Evolutionary conservation across 2,797 vertebrate genomes (phyloP).

Genomic region (Artibeus jamaicensis): DNA sequence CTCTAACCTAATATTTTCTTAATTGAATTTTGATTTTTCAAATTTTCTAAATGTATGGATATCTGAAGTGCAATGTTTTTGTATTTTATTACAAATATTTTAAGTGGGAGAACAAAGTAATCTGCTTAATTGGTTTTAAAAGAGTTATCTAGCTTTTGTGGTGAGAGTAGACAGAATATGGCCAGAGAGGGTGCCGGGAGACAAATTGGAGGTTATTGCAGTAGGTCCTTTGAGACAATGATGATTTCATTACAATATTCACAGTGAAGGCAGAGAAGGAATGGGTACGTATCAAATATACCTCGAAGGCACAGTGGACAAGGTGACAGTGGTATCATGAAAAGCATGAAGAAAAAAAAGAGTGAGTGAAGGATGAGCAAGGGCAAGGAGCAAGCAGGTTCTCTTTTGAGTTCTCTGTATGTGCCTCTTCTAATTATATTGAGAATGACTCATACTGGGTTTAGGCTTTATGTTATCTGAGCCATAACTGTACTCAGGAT

Average conservation of each 20-base stretch:
- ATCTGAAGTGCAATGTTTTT: not conserved
- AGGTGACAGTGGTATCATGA: not conserved
- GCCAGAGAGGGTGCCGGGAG: not conserved
- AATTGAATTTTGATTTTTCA: conserved; percentile 8
- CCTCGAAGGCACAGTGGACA: not conserved
- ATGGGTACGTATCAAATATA: not conserved
- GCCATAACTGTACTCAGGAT: not conserved
- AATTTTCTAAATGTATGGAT: not conserved
- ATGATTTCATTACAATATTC: not conserved
- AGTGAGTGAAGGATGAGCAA: not conserved
- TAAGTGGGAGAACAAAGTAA: not conserved
- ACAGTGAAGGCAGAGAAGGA: not conserved
- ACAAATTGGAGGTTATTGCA: not conserved
- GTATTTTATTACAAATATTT: not conserved
- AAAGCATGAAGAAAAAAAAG: not conserved
- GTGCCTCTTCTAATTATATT: not conserved
- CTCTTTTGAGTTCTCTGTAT: not conserved
- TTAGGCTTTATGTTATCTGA: not conserved
- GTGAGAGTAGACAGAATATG: not conserved
- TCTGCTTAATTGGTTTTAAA: not conserved
- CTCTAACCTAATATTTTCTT: not conserved
- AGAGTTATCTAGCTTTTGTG: not conserved
- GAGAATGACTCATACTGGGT: not conserved
- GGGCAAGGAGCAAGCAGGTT: not conserved
- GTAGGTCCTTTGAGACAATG: not conserved